Conservation (phyloP, 1,140 invertebrate species). For the Zaprionus ghesquierei region DNA sequence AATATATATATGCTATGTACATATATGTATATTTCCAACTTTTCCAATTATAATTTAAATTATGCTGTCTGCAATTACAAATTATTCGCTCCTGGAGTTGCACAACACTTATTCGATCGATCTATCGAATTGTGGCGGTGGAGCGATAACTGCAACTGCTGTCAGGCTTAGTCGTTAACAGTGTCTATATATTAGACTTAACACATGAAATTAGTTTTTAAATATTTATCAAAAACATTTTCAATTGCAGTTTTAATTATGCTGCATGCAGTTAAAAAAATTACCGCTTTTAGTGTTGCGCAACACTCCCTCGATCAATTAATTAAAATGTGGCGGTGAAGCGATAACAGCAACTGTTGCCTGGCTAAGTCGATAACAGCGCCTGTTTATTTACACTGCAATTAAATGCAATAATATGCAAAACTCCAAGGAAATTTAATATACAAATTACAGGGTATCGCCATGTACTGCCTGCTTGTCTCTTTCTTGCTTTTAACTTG, state of each 20-base stretch:
- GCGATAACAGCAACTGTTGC: background rate
- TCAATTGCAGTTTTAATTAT: too few relatives aligned
- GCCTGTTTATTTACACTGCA: background rate
- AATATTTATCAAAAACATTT: too few relatives aligned
- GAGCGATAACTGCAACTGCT: too few relatives aligned
- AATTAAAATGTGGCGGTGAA: background rate
- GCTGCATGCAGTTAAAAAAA: too few relatives aligned
- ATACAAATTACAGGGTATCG: background rate
- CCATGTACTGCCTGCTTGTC: background rate
- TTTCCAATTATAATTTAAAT: background rate
- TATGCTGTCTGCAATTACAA: too few relatives aligned
- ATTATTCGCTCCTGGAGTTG: background rate
- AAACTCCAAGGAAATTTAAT: too few relatives aligned
- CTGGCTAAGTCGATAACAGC: background rate
- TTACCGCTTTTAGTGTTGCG: too few relatives aligned
- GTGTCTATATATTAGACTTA: too few relatives aligned
- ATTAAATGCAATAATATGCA: background rate
- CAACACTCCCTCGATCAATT: background rate
- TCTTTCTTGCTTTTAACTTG: constrained; percentile 11
- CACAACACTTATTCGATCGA: too few relatives aligned
- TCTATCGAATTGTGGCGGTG: too few relatives aligned
- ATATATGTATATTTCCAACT: background rate
- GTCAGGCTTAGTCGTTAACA: too few relatives aligned
- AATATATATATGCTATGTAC: background rate
- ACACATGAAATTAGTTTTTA: too few relatives aligned